A percentile compares a stretch with the other conserved stretches of the same genome.
Evolutionary conservation across 2,888 invertebrate species (phyloP).

Genomic region (Teinopalpus imperialis): DNA sequence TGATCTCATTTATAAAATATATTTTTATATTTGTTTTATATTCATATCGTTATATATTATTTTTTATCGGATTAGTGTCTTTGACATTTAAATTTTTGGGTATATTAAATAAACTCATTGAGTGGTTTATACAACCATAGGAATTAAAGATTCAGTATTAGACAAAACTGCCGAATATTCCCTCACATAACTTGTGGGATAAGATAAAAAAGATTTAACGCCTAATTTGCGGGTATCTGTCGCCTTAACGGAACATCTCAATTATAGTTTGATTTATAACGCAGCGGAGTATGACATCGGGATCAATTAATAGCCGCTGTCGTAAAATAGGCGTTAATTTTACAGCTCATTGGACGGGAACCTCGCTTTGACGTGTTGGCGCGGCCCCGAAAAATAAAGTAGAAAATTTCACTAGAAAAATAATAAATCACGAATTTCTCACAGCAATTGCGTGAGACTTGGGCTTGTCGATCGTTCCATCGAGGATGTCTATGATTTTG

Average conservation of each 20-base stretch:
- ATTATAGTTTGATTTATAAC: constrained; percentile 20
- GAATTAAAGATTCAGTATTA: too few relatives aligned
- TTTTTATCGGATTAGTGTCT: too few relatives aligned
- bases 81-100: too few relatives aligned
- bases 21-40: too few relatives aligned
- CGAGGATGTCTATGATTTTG: constrained; percentile 2
- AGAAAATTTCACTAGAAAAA: constrained; percentile 11
- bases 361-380: constrained; percentile 11
- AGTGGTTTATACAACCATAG: too few relatives aligned
- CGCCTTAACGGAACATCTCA: constrained; percentile 20
- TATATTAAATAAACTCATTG: too few relatives aligned
- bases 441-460: constrained; percentile 8
- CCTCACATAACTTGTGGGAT: too few relatives aligned
- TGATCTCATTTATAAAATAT: too few relatives aligned
- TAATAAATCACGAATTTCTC: constrained; percentile 1
- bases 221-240: constrained; percentile 8
- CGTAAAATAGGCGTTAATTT: constrained; percentile 27
- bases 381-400: constrained; percentile 12
- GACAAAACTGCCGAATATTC: too few relatives aligned
- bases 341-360: constrained; percentile 30
- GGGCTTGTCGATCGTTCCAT: constrained; percentile 1
- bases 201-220: too few relatives aligned
- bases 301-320: constrained; percentile 25
- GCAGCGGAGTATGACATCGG: constrained; percentile 20
- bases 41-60: too few relatives aligned